Conservation (phyloP, 2,888 invertebrate species). For the Clistopyga incitator region DNA sequence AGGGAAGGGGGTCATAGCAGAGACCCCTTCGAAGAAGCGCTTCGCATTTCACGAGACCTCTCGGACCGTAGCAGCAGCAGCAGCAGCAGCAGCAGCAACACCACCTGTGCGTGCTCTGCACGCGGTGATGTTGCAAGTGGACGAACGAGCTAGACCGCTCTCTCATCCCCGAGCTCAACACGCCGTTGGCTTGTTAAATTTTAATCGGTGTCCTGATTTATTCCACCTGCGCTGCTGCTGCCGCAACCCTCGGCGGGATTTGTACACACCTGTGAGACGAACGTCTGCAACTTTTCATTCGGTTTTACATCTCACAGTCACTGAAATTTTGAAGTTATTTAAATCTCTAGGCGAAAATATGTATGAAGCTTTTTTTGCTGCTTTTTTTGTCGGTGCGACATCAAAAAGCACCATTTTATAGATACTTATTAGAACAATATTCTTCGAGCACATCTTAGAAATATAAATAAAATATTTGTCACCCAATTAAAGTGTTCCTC, state of each 20-base stretch:
- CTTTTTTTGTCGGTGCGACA: too few species aligned
- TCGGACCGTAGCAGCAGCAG: constrained; percentile 1
- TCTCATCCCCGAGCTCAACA: constrained; percentile 15
- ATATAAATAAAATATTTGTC: too few species aligned
- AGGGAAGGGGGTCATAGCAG: constrained; percentile 17
- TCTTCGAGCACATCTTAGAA: too few species aligned
- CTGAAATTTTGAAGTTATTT: neutral
- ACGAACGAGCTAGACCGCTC: neutral
- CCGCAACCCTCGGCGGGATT: neutral
- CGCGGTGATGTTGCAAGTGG: neutral
- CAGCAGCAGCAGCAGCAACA: too few species aligned
- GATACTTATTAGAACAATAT: too few species aligned
- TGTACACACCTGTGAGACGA: constrained; percentile 17
- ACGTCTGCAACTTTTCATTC: constrained; percentile 4
- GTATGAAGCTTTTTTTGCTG: too few species aligned
- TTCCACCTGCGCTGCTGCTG: constrained; percentile 57
- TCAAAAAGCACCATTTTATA: too few species aligned
- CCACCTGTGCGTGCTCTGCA: constrained; percentile 27
- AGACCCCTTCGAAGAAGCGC: constrained; percentile 50
- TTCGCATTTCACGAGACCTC: constrained; percentile 50
- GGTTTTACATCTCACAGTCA: neutral
- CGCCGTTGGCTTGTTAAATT: constrained; percentile 74
- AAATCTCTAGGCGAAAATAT: neutral
- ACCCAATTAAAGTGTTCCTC: too few species aligned
- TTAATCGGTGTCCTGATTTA: constrained; percentile 76